Evolutionary conservation across 2,888 invertebrate species (phyloP).

Genomic region (Orthosia incerta): DNA sequence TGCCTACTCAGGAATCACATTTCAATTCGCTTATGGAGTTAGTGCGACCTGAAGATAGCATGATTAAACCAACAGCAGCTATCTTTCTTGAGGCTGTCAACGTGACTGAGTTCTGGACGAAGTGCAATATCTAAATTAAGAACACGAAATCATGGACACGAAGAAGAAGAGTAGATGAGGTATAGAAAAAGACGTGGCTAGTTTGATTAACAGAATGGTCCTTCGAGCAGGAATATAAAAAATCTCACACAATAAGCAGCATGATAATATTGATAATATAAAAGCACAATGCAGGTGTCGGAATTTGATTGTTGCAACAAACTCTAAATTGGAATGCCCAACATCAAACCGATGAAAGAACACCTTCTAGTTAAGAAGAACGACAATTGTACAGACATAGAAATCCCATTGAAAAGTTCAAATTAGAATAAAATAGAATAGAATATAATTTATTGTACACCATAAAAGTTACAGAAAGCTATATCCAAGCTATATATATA

Average conservation of each 20-base stretch:
- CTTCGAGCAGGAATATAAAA: neutral
- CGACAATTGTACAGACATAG: neutral
- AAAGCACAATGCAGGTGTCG: neutral
- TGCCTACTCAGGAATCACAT: slow-evolving; percentile 18
- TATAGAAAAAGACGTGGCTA: neutral
- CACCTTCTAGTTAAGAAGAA: neutral
- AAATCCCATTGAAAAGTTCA: neutral
- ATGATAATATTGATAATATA: neutral
- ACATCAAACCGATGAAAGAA: neutral
- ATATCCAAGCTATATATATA: no score
- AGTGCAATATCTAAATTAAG: no score
- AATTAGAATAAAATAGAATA: no score
- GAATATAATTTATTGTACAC: no score
- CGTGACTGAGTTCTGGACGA: no score
- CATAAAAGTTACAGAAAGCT: no score
- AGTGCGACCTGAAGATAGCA: neutral
- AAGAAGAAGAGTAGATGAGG: neutral
- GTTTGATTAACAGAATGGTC: neutral
- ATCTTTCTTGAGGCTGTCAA: neutral
- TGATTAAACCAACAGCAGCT: slow-evolving; percentile 4
- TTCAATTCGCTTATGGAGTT: slow-evolving; percentile 36
- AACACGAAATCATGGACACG: no score
- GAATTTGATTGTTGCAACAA: neutral
- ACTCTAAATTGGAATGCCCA: no score
- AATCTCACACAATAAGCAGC: neutral